Base-by-base conservation (phyloP, 1,140 invertebrate genomes). In the Drosophila neocordata region DNA sequence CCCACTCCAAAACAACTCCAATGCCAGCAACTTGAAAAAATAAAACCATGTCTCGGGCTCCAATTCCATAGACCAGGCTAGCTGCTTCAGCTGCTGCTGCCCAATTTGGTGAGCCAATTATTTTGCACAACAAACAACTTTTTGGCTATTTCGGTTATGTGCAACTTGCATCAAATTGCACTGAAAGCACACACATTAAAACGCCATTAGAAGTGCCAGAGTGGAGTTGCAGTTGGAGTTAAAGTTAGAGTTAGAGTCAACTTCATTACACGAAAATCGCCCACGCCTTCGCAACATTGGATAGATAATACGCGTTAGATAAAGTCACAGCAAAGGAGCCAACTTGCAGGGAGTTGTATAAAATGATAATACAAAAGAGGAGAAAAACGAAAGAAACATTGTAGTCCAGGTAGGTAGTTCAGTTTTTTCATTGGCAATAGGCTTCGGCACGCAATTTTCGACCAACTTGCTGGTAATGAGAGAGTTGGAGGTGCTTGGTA, bases 101-200 rank as follows among this genome's bases (percentile, higher is more conserved):
- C 61, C 77, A 77, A 85, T 84, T 85, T 73, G 65, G 80, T 57
- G 73, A 53, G 64, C 67, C 81, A 85, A 84, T 84, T 80, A 84
- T 85, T 77, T 85, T 72, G 72, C 62, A 66, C 72, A 73, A 66
- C 65, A 79, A 76, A 74, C 79, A 73, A 77, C 65, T 75, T 83
- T 82, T 63, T 53, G 61, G 57, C 60, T 75, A 83, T 68, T 71
- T 74, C 41, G 35, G 34, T 22, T 59, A 18, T 38, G 34, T 35
- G 56, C 62, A 59, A 48, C 44, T 58, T 63, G 65, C 59, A 37
- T 66, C 73, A 75, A 67, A 56, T 64, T 67, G 68, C 68, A 73
- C 65, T 59, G 66, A 68, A 79, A 60, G 62, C 71, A 83, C 66
- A 73, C 65, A 68, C 77, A 74, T 77, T 85, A 80, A 87, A 70